phyloP scores from a whole-genome alignment of 92 coral and sea anemone genomes.

The Pocillopora grandis region DNA sequence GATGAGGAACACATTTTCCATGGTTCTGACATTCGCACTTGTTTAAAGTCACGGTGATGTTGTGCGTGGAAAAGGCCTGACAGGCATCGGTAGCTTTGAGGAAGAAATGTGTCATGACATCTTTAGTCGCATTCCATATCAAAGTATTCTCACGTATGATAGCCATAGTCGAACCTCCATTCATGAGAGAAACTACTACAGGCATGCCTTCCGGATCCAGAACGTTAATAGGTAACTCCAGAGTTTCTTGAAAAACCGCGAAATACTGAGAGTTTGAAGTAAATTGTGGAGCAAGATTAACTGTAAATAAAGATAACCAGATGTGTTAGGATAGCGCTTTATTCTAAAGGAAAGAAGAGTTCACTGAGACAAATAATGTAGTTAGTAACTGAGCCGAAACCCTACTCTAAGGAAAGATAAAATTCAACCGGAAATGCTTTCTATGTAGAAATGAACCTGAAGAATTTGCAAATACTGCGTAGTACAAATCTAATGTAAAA shows the following conservation, averaged over 20 bases:
- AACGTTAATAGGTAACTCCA: conserved; percentile 23
- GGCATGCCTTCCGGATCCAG: conserved; percentile 45
- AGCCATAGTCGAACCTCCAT: conserved; percentile 11
- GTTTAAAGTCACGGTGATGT: conserved; percentile 18
- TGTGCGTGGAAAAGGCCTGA: conserved; percentile 13
- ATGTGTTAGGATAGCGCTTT: no score
- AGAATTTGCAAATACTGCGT: no score
- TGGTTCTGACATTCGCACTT: conserved; percentile 32
- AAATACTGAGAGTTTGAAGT: neutral
- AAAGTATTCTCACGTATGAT: neutral
- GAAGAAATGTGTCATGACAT: neutral
- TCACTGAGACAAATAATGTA: no score
- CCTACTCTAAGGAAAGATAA: no score
- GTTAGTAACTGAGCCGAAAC: no score
- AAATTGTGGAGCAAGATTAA: conserved; percentile 23
- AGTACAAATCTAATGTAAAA: no score
- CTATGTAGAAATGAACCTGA: no score
- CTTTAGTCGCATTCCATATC: conserved; percentile 24
- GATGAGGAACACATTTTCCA: conserved; percentile 37
- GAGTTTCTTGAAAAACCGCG: conserved; percentile 20
- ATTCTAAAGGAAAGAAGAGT: no score
- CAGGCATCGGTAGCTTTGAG: conserved; percentile 54
- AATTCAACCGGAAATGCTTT: no score
- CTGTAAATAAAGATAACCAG: neutral
- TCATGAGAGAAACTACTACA: conserved; percentile 2